Conservation (phyloP, 1,140 invertebrate genomes). For the Penaeus indicus region DNA sequence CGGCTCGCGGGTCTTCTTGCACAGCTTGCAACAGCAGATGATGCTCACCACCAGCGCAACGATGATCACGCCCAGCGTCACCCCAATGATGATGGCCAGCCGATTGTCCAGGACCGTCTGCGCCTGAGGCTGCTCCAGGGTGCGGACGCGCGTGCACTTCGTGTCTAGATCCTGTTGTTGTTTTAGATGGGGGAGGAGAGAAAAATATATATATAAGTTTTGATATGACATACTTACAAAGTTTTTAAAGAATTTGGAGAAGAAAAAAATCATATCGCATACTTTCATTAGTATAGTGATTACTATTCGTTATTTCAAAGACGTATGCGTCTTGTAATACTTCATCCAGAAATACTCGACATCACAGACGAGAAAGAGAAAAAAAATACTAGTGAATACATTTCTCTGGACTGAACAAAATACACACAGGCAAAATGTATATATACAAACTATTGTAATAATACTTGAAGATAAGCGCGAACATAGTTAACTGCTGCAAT, state of each 20-base stretch:
- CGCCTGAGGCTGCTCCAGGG: constrained; percentile 61
- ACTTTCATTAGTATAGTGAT: too few species aligned
- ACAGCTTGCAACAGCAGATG: constrained; percentile 86
- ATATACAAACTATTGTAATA: too few species aligned
- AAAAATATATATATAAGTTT: not conserved
- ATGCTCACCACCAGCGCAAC: constrained; percentile 83
- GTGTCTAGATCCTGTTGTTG: constrained; percentile 63
- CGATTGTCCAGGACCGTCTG: constrained; percentile 69
- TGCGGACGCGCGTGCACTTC: constrained; percentile 60
- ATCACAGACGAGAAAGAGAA: too few species aligned
- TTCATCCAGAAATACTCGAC: too few species aligned
- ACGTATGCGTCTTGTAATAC: too few species aligned
- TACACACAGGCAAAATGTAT: too few species aligned
- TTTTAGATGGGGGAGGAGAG: constrained; percentile 30
- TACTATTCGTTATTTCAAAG: too few species aligned
- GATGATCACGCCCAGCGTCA: constrained; percentile 86
- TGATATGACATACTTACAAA: not conserved
- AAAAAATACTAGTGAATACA: too few species aligned
- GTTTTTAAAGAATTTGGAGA: not conserved
- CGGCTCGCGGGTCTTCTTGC: constrained; percentile 84
- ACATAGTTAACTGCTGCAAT: too few species aligned
- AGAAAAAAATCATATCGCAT: too few species aligned
- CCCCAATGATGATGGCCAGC: constrained; percentile 86
- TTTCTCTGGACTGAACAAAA: too few species aligned
- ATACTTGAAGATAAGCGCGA: too few species aligned